Percentiles rank a stretch among this genome's conserved stretches.
phyloP scores from a whole-genome alignment of 1,140 invertebrate genomes.

The Metaphire vulgaris region DNA sequence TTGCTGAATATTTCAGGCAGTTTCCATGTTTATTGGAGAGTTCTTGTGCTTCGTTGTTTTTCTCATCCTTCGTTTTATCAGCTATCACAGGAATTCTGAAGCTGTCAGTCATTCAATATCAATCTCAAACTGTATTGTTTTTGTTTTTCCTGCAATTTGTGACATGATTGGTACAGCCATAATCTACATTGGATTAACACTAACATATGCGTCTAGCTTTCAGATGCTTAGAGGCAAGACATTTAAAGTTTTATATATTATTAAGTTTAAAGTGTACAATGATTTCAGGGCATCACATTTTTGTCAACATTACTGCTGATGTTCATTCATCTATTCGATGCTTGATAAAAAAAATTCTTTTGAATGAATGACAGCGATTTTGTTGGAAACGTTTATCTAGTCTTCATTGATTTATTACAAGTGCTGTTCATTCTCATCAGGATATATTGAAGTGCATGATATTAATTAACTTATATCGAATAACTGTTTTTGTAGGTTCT shows the following conservation, averaged over 20 bases:
- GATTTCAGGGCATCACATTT: too few species aligned
- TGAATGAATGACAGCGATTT: too few species aligned
- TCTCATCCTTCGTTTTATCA: conserved; percentile 53
- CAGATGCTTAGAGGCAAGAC: conserved; percentile 83
- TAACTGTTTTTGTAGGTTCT: too few species aligned
- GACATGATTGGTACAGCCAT: conserved; percentile 74
- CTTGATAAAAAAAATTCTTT: too few species aligned
- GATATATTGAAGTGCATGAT: too few species aligned
- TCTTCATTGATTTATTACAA: too few species aligned
- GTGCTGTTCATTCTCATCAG: too few species aligned
- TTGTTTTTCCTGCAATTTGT: conserved; percentile 75
- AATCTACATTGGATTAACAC: conserved; percentile 82
- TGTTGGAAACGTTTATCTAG: too few species aligned
- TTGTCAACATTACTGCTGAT: too few species aligned
- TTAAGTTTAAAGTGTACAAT: not conserved
- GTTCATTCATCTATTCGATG: too few species aligned
- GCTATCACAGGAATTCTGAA: conserved; percentile 19
- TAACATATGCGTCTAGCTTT: conserved; percentile 89
- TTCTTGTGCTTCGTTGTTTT: conserved; percentile 71
- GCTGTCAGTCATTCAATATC: conserved; percentile 49
- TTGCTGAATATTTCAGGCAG: conserved; percentile 65
- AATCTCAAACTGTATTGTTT: conserved; percentile 59
- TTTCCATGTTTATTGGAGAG: conserved; percentile 83
- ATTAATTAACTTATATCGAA: too few species aligned
- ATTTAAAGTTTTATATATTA: conserved; percentile 3